Base-by-base conservation (phyloP, 2,113 vertebrate genomes). In the Astur gentilis region DNA sequence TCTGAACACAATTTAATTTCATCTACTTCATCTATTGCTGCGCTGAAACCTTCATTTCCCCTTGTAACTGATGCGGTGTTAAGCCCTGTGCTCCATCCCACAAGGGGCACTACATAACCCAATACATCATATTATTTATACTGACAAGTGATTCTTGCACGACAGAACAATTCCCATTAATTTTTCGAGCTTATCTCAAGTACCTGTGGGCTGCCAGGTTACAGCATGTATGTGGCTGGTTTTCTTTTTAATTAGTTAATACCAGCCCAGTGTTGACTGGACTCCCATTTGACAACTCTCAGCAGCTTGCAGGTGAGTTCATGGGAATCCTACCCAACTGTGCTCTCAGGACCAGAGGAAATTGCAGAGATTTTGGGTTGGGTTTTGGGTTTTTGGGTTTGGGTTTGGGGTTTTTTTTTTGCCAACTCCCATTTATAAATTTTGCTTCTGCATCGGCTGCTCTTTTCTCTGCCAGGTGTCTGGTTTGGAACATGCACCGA, bases 1-100 rank as follows among this genome's bases (percentile, higher is more conserved):
- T 87, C 62, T 78, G 87, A 93, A 93, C 87, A 95, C 79, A 88
- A 95, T 97, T 97, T 96, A 94, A 97, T 97, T 96, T 96, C 73
- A 81, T 86, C 90, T n/a, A 34, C 65, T 84, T 85, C 66, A 67
- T 84, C 73, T 36, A 32, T 7, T 16, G 75, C 66, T 94, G 78
- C 11, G 3, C 91, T n/a, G 78, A 73, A 93, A 77, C 96, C 84
- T 96, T 94, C 66, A 91, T 93, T 93, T 96, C 87, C 91, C 95
- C 93, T 95, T 94, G 95, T 11, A 38, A 29, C 44, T 1, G n/a
- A 31, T 77, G 15, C 47, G 73, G 44, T 23, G 36, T 16, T 93
- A 95, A 95, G 87, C 91, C 75, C 70, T 6, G 49, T 49, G 77
- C 81, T 80, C 29, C 45, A 57, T 40, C 81, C 84, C 67, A 29